Evolutionary conservation across 2,888 invertebrate genomes (phyloP).

Genomic region (Balanococcus diminutus): DNA sequence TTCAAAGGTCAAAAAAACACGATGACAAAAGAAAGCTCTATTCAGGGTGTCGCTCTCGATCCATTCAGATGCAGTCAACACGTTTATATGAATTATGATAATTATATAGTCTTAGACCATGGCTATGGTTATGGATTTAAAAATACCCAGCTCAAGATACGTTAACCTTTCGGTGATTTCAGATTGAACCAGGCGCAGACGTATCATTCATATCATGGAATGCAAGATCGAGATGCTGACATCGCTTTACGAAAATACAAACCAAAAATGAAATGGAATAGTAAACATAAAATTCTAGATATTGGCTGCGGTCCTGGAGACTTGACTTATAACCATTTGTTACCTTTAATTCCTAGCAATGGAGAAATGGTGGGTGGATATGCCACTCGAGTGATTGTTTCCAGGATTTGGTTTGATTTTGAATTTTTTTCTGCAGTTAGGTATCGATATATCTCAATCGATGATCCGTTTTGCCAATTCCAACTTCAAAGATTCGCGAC

Average conservation of each 20-base stretch:
- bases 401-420: no score
- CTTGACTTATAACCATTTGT: slow-evolving; percentile 63
- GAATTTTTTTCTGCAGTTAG: slow-evolving; percentile 61
- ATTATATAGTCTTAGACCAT: not conserved
- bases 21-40: not conserved
- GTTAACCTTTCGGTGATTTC: not conserved
- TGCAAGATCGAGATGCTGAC: slow-evolving; percentile 72
- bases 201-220: slow-evolving; percentile 71
- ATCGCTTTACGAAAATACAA: slow-evolving; percentile 71
- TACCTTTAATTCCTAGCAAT: slow-evolving; percentile 67
- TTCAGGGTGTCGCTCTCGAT: not conserved
- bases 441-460: slow-evolving; percentile 72
- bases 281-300: slow-evolving; percentile 64
- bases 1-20: not conserved
- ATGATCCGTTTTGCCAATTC: slow-evolving; percentile 74
- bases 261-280: slow-evolving; percentile 67
- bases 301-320: slow-evolving; percentile 60
- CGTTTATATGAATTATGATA: not conserved
- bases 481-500: slow-evolving; percentile 63
- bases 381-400: no score
- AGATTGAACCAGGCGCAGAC: slow-evolving; percentile 66
- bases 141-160: not conserved
- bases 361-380: slow-evolving; percentile 57
- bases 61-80: not conserved
- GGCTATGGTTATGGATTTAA: not conserved